Evolutionary conservation across 2,888 invertebrate genomes (phyloP).

Genomic region (Nemotelus pantherinus): DNA sequence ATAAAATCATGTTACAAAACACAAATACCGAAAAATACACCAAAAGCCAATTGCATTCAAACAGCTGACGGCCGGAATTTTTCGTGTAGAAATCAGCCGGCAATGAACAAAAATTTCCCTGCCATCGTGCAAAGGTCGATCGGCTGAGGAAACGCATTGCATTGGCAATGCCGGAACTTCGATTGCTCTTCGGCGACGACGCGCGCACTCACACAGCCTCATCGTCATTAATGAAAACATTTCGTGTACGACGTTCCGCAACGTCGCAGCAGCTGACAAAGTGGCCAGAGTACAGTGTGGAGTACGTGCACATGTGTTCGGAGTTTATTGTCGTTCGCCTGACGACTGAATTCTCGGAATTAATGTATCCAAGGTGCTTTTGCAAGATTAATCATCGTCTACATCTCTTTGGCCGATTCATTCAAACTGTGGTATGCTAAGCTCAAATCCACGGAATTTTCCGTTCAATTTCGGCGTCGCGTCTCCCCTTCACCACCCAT

Average conservation of each 20-base stretch:
- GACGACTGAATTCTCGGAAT: conserved; percentile 47
- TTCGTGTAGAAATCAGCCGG: conserved; percentile 15
- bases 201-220: conserved; percentile 12
- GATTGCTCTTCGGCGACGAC: neutral
- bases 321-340: conserved; percentile 50
- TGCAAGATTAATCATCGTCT: neutral
- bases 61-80: conserved; percentile 15
- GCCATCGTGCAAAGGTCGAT: neutral
- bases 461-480: neutral
- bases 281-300: conserved; percentile 19
- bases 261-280: conserved; percentile 30
- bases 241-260: conserved; percentile 18
- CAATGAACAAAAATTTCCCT: conserved; percentile 27
- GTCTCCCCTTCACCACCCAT: neutral
- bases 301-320: conserved; percentile 41
- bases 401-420: neutral
- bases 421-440: neutral
- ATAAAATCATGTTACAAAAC: neutral
- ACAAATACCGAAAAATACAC: neutral
- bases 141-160: neutral
- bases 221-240: conserved; percentile 16
- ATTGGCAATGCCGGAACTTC: conserved; percentile 31
- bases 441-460: neutral
- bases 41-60: conserved; percentile 12
- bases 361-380: neutral